Percentiles rank a stretch among this genome's conserved stretches.
Conservation (phyloP, 2,113 vertebrate genomes). For the Elachura formosa region DNA sequence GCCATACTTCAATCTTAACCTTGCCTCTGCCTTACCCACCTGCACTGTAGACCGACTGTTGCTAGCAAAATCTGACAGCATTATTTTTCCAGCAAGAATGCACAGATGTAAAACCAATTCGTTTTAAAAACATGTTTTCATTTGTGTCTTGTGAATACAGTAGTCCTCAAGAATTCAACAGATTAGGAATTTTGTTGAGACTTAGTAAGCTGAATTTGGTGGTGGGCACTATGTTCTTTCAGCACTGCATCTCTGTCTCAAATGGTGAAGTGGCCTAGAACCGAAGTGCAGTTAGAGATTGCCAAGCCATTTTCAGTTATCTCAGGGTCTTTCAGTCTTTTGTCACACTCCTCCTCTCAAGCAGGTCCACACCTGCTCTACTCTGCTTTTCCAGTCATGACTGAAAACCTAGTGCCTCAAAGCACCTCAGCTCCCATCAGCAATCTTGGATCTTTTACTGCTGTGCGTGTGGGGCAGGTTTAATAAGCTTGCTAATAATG, state of each 20-base stretch:
- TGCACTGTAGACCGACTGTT: neutral
- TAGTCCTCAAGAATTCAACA: neutral
- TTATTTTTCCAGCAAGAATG: neutral
- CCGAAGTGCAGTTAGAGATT: neutral
- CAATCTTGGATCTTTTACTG: neutral
- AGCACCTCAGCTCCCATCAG: neutral
- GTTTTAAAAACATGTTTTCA: conserved; percentile 8
- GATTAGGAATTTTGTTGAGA: neutral
- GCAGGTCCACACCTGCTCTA: neutral
- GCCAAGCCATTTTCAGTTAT: neutral
- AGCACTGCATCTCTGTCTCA: neutral
- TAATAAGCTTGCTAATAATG: conserved; percentile 12
- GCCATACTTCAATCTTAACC: neutral
- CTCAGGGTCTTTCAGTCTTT: neutral
- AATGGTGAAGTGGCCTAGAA: neutral
- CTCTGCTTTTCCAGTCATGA: neutral
- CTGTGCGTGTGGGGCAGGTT: neutral
- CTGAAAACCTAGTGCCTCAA: neutral
- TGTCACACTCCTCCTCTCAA: neutral
- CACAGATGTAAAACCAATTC: conserved; percentile 14
- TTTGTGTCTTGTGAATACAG: neutral
- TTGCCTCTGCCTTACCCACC: neutral
- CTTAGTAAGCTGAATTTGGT: neutral
- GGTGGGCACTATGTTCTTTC: neutral
- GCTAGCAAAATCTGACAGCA: neutral